These are phyloP conservation scores for Cuculus canorus DNA, from an alignment of 2,797 vertebrate genomes.

Conservation along the genomic window DNA sequence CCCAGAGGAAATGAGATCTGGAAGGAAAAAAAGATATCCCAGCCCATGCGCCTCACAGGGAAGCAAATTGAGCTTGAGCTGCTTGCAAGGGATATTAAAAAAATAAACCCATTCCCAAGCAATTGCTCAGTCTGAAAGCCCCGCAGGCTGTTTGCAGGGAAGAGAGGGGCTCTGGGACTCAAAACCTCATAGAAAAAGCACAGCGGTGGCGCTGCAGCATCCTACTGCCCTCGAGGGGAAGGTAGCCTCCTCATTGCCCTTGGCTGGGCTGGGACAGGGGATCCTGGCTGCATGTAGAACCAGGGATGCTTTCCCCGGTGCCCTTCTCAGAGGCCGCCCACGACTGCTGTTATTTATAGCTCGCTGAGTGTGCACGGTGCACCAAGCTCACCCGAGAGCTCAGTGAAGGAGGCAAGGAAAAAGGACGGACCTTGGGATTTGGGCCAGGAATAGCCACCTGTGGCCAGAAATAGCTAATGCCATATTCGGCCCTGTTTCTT, in stretches of 20 bases:
- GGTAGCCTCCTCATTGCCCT: background rate
- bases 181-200: background rate
- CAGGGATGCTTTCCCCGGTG: background rate
- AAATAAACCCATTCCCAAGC: background rate
- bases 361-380: background rate
- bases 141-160: background rate
- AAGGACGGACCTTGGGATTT: slow-evolving; percentile 22
- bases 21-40: background rate
- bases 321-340: slow-evolving; percentile 2
- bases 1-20: background rate
- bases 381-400: background rate
- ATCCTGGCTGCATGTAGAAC: background rate
- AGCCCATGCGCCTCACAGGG: background rate
- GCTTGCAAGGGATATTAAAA: background rate
- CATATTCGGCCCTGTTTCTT: slow-evolving; percentile 40
- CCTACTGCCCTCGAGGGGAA: background rate
- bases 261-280: background rate
- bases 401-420: background rate
- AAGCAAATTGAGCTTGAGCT: background rate
- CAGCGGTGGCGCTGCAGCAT: background rate
- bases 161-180: background rate
- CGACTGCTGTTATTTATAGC: slow-evolving; percentile 31
- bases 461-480: background rate
- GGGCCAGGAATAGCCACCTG: slow-evolving; percentile 47
- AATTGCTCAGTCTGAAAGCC: background rate